These are phyloP conservation scores for Ovis aries DNA, from an alignment of 2,113 vertebrate genomes.

Conservation along the genomic window ARS-UI_Ramb_v3.0 NC_056060.1:94360001-94360500, in stretches of 20 bases:
- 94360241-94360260: neutral
- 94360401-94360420: no score
- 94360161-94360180: neutral
- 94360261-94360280: neutral
- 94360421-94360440: no score
- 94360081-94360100: neutral
- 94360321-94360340: no score
- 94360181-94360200: neutral
- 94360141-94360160: neutral
- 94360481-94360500: no score
- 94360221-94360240: neutral
- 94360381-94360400: no score
- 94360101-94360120: neutral
- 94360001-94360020: neutral
- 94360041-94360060: neutral
- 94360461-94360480: no score
- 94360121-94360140: neutral
- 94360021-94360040: neutral
- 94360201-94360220: neutral
- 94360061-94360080: neutral
- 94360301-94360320: no score
- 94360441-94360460: no score
- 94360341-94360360: no score
- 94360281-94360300: no score
- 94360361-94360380: no score